Percentiles rank a stretch among this genome's conserved stretches.
Evolutionary conservation across 1,140 invertebrate species (phyloP).

Genomic region (Diprion similis): DNA sequence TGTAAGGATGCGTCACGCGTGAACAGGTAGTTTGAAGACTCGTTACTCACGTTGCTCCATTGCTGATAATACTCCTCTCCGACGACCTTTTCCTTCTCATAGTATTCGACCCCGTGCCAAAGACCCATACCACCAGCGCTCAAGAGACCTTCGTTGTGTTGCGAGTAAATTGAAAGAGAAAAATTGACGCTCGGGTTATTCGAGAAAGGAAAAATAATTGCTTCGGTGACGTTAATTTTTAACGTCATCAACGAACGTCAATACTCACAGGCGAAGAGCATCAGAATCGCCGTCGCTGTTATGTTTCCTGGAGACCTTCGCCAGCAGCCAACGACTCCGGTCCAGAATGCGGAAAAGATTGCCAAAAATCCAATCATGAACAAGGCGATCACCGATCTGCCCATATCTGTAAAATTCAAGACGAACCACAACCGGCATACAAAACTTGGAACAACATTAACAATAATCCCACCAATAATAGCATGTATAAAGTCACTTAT

Average conservation of each 20-base stretch:
- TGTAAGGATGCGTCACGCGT: too few relatives aligned
- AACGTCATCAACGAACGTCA: neutral
- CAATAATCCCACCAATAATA: neutral
- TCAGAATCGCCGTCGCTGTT: conserved; percentile 89
- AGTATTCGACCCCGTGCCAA: conserved; percentile 95
- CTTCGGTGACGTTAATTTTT: neutral
- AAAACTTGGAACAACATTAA: conserved; percentile 22
- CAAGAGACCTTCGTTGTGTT: conserved; percentile 72
- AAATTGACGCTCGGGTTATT: neutral
- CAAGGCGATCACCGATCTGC: conserved; percentile 87
- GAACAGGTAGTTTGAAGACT: too few relatives aligned
- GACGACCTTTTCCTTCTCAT: conserved; percentile 91
- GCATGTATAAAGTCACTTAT: neutral
- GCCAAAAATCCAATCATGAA: conserved; percentile 91
- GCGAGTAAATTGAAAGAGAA: conserved; percentile 18
- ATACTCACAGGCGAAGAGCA: conserved; percentile 86
- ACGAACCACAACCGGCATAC: neutral
- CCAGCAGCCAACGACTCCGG: conserved; percentile 92
- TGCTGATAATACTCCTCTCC: conserved; percentile 90
- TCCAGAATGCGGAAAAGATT: conserved; percentile 92
- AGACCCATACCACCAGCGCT: conserved; percentile 92
- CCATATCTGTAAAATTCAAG: conserved; percentile 77
- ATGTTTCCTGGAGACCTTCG: conserved; percentile 90
- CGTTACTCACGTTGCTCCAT: conserved; percentile 84
- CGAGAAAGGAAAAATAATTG: neutral